Evolutionary conservation across 1,140 invertebrate genomes (phyloP).

Genomic region (Thaumetopoea pityocampa): DNA sequence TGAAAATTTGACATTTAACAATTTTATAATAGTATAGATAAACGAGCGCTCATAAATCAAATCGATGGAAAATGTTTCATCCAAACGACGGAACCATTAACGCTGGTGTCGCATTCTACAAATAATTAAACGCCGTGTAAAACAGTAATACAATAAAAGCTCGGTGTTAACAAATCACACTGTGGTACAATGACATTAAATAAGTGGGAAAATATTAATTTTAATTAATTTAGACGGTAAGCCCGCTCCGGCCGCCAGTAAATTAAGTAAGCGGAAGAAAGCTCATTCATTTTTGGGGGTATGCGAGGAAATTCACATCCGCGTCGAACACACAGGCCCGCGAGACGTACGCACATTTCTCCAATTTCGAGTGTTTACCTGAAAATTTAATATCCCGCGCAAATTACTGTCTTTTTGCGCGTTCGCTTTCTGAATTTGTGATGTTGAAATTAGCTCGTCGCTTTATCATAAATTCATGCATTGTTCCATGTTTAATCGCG

Average conservation of each 20-base stretch:
- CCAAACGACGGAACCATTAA: too few relatives aligned
- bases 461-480: constrained; percentile 31
- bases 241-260: constrained; percentile 51
- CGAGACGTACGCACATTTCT: constrained; percentile 44
- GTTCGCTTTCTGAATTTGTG: constrained; percentile 64
- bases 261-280: constrained; percentile 75
- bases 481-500: constrained; percentile 25
- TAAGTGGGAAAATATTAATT: constrained; percentile 63
- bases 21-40: too few relatives aligned
- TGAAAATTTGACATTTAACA: too few relatives aligned
- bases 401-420: constrained; percentile 69
- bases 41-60: too few relatives aligned
- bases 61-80: too few relatives aligned
- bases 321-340: constrained; percentile 70
- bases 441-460: constrained; percentile 28
- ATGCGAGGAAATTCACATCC: constrained; percentile 70
- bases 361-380: constrained; percentile 62
- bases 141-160: constrained; percentile 20
- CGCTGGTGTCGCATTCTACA: constrained; percentile 13
- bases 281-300: constrained; percentile 72
- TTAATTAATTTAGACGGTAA: constrained; percentile 59
- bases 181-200: constrained; percentile 41
- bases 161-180: constrained; percentile 47
- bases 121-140: constrained; percentile 15
- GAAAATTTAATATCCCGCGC: constrained; percentile 66